A percentile compares a stretch with the other conserved stretches of the same genome.
These are phyloP conservation scores for Carduelis carduelis DNA, from an alignment of 2,797 vertebrate genomes.

Conservation along the genomic window DNA sequence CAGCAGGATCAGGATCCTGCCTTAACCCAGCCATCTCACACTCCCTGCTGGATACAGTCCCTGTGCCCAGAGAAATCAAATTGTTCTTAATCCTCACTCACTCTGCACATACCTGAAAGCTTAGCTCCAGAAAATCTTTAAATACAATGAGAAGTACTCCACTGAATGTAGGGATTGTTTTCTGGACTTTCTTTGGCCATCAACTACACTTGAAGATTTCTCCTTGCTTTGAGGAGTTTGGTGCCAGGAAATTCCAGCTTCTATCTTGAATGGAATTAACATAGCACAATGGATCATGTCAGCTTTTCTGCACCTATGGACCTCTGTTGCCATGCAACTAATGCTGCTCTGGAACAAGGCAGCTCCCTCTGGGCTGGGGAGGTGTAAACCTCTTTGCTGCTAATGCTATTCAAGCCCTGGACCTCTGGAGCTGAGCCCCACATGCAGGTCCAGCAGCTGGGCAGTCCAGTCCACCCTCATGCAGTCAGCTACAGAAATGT, in stretches of 20 bases:
- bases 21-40: neutral
- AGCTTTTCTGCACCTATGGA: slow-evolving; percentile 34
- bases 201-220: neutral
- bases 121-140: slow-evolving; percentile 50
- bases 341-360: slow-evolving; percentile 11
- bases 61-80: neutral
- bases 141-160: slow-evolving; percentile 33
- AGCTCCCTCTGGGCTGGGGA: neutral
- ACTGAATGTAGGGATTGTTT: slow-evolving; percentile 32
- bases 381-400: slow-evolving; percentile 51
- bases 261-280: slow-evolving; percentile 47
- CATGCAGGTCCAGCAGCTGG: neutral
- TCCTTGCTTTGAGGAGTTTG: neutral
- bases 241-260: slow-evolving; percentile 60
- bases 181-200: neutral
- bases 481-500: neutral
- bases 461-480: neutral
- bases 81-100: neutral
- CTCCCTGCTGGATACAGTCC: neutral
- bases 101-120: slow-evolving; percentile 35
- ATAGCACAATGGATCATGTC: slow-evolving; percentile 32
- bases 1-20: neutral
- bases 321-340: slow-evolving; percentile 47
- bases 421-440: neutral
- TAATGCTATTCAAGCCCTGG: neutral